These are phyloP conservation scores for Psilopogon haemacephalus DNA, from an alignment of 2,113 vertebrate genomes.

Conservation along the genomic window DNA sequence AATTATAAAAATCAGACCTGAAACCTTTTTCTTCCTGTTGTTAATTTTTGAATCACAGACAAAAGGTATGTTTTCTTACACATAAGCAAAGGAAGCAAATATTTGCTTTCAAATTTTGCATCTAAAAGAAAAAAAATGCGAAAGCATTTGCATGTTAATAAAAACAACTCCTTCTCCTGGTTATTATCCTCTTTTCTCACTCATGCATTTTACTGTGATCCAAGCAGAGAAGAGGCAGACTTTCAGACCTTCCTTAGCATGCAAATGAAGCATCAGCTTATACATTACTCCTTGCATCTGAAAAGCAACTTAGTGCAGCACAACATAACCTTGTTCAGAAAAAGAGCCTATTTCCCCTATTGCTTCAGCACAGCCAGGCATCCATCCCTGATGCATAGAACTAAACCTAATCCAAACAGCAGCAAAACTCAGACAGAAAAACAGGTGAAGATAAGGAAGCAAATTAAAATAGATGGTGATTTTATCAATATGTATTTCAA, in stretches of 20 bases:
- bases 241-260: conserved; percentile 56
- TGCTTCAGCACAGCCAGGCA: background rate
- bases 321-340: background rate
- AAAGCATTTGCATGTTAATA: conserved; percentile 53
- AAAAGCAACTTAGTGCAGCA: background rate
- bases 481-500: background rate
- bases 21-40: background rate
- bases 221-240: conserved; percentile 2
- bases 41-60: background rate
- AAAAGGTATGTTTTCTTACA: background rate
- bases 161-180: conserved; percentile 51
- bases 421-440: conserved; percentile 10
- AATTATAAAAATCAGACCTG: background rate
- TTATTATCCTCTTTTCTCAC: conserved; percentile 62
- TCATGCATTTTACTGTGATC: conserved; percentile 60
- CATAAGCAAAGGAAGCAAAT: conserved; percentile 12
- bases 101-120: conserved; percentile 14
- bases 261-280: conserved; percentile 42
- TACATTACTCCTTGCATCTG: conserved; percentile 4
- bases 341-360: background rate
- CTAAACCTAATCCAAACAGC: background rate
- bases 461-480: background rate
- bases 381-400: background rate
- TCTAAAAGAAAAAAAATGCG: conserved; percentile 10
- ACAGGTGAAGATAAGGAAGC: conserved; percentile 19